Evolutionary conservation across 2,888 invertebrate genomes (phyloP).

Genomic region (Epiblema foenella): DNA sequence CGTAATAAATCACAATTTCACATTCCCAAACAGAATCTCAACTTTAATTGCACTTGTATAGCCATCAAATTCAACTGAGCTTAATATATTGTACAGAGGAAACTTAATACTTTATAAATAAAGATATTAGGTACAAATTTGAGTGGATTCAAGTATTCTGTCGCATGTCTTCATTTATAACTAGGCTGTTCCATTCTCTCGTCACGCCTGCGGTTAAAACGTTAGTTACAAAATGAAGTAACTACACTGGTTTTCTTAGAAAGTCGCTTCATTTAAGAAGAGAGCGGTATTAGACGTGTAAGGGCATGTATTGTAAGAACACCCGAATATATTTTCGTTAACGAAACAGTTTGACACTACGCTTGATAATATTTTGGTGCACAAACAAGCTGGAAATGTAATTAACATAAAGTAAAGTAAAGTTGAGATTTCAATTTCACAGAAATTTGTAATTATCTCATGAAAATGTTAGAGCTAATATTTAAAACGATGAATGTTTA

Average conservation of each 20-base stretch:
- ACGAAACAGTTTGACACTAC: conserved; percentile 36
- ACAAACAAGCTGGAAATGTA: conserved; percentile 4
- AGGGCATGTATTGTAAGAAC: conserved; percentile 29
- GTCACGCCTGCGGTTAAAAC: conserved; percentile 34
- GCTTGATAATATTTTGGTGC: conserved; percentile 24
- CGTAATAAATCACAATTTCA: conserved; percentile 7
- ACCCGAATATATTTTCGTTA: conserved; percentile 42
- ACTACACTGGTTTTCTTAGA: not conserved
- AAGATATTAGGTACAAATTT: conserved; percentile 12
- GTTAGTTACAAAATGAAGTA: conserved; percentile 5
- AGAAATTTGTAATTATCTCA: too few relatives aligned
- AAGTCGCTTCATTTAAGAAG: not conserved
- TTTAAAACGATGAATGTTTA: too few relatives aligned
- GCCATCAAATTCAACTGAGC: not conserved
- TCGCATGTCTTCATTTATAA: conserved; percentile 40
- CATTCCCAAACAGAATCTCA: not conserved
- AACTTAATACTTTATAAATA: conserved; percentile 9
- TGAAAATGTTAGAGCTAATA: too few relatives aligned
- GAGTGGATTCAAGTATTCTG: conserved; percentile 19
- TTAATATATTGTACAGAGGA: not conserved
- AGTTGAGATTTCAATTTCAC: too few relatives aligned
- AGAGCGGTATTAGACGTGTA: not conserved
- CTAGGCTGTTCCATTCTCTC: conserved; percentile 22
- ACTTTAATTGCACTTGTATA: not conserved
- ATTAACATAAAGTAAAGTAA: too few relatives aligned